These are phyloP conservation scores for Leptopilina boulardi DNA, from an alignment of 1,140 invertebrate species.

Conservation along the genomic window DNA sequence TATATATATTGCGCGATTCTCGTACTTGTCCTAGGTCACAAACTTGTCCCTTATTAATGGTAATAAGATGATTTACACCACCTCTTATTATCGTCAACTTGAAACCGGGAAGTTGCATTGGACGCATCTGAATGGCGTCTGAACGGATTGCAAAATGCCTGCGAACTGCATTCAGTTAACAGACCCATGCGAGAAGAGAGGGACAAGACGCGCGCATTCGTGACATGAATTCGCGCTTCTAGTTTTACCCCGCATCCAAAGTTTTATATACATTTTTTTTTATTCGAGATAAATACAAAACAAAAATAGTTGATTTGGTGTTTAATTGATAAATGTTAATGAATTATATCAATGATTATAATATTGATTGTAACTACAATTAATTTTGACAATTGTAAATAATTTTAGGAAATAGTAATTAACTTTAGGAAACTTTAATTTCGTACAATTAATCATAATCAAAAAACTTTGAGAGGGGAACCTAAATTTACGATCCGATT, in stretches of 20 bases:
- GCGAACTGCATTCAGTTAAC: conserved; percentile 69
- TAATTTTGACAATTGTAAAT: too few species aligned
- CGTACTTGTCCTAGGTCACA: conserved; percentile 53
- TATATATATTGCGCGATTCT: neutral
- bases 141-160: conserved; percentile 69
- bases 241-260: conserved; percentile 54
- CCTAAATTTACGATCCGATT: neutral
- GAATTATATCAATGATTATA: too few species aligned
- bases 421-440: too few species aligned
- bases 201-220: conserved; percentile 72
- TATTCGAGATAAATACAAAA: neutral
- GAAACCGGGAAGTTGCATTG: conserved; percentile 58
- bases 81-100: conserved; percentile 25
- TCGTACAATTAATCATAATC: too few species aligned
- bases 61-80: neutral
- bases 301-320: neutral
- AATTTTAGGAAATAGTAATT: too few species aligned
- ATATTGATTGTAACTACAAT: too few species aligned
- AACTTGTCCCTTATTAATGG: conserved; percentile 38
- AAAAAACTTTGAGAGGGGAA: too few species aligned
- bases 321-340: too few species aligned
- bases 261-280: neutral
- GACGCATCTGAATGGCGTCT: conserved; percentile 72
- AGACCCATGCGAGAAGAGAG: conserved; percentile 45
- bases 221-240: conserved; percentile 66